phyloP scores from a whole-genome alignment of 1,140 invertebrate species.

The Bombus vancouverensis region DNA sequence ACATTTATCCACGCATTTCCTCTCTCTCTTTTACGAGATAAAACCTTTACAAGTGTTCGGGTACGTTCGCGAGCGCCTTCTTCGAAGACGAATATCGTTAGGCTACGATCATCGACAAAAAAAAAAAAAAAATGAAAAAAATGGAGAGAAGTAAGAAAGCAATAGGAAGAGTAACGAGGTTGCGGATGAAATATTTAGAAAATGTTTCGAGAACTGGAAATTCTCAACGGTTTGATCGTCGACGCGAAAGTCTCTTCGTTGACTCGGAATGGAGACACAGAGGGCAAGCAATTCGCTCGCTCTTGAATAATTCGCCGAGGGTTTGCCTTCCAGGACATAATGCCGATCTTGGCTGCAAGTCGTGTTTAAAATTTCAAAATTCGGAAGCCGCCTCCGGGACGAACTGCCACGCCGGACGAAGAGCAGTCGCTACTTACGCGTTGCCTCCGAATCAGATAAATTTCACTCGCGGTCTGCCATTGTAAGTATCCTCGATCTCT shows the following conservation, averaged over 20 bases:
- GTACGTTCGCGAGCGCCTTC: too few relatives aligned
- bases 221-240: neutral
- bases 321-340: neutral
- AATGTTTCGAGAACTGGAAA: neutral
- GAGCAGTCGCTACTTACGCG: neutral
- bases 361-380: constrained; percentile 32
- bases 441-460: neutral
- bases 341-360: neutral
- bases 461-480: constrained; percentile 6
- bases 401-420: too few relatives aligned
- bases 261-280: constrained; percentile 2
- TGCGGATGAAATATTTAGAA: neutral
- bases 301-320: constrained; percentile 15
- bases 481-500: constrained; percentile 1
- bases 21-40: too few relatives aligned
- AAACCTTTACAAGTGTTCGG: too few relatives aligned
- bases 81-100: too few relatives aligned
- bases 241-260: neutral
- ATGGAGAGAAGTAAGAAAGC: too few relatives aligned
- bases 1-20: too few relatives aligned
- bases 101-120: too few relatives aligned
- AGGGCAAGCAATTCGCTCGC: neutral
- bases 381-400: neutral
- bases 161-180: too few relatives aligned
- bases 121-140: too few relatives aligned